Percentiles rank a stretch among this genome's conserved stretches.
These are phyloP conservation scores for Semibalanus balanoides DNA, from an alignment of 1,140 invertebrate genomes.

Conservation along the genomic window DNA sequence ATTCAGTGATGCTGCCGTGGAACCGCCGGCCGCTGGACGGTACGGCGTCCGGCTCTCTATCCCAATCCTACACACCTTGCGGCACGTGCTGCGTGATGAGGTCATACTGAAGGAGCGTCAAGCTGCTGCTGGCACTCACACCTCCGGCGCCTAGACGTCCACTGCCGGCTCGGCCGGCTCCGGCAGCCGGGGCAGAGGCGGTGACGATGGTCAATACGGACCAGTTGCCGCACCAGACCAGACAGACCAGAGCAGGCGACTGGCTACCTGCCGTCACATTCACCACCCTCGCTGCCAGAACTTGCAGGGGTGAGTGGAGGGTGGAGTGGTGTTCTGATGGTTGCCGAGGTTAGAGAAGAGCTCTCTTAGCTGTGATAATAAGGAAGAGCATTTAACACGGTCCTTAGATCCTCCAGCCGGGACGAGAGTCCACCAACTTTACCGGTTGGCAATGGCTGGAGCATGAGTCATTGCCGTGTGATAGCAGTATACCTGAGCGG, in stretches of 20 bases:
- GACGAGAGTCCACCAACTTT: background rate
- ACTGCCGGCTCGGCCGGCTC: slow-evolving; percentile 10
- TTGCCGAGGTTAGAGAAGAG: too few relatives aligned
- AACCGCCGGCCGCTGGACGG: slow-evolving; percentile 56
- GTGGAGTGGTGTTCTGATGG: too few relatives aligned
- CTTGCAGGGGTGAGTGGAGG: background rate
- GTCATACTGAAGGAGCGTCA: slow-evolving; percentile 47
- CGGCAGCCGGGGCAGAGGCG: slow-evolving; percentile 24
- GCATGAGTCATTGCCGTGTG: slow-evolving; percentile 1
- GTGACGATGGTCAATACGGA: slow-evolving; percentile 36
- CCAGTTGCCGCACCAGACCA: slow-evolving; percentile 49
- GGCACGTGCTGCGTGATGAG: slow-evolving; percentile 66
- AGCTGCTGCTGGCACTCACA: slow-evolving; percentile 17
- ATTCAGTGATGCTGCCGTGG: slow-evolving; percentile 64
- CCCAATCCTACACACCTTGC: slow-evolving; percentile 62
- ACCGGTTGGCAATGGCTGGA: background rate
- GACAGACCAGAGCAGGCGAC: slow-evolving; percentile 63
- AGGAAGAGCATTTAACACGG: too few relatives aligned
- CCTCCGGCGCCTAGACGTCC: slow-evolving; percentile 14
- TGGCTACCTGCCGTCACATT: slow-evolving; percentile 54
- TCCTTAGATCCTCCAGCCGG: slow-evolving; percentile 1
- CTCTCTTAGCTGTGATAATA: too few relatives aligned
- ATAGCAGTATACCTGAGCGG: background rate
- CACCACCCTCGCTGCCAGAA: background rate
- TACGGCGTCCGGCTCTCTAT: slow-evolving; percentile 67